Evolutionary conservation across 1,140 invertebrate species (phyloP).

Genomic region (Holotrichia oblita): DNA sequence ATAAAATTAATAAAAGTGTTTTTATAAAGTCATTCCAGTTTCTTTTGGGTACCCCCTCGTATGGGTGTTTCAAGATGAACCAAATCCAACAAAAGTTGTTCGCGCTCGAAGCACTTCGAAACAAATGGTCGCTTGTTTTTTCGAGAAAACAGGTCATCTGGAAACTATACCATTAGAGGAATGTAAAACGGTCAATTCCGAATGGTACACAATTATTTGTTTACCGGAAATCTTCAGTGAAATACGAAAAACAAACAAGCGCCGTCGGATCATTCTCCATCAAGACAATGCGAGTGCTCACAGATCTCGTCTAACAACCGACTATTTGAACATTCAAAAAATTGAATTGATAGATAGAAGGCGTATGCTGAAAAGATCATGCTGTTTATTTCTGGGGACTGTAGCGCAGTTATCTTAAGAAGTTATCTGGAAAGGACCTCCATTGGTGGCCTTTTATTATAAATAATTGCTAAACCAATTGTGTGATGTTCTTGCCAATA

Average conservation of each 20-base stretch:
- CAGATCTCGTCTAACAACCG: conserved; percentile 45
- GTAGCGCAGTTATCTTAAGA: too few species aligned
- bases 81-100: conserved; percentile 7
- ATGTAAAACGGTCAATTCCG: conserved; percentile 5
- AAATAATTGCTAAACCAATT: too few species aligned
- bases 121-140: conserved; percentile 2
- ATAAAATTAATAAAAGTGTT: too few species aligned
- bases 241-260: conserved; percentile 46
- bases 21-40: too few species aligned
- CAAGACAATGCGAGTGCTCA: conserved; percentile 40
- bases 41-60: too few species aligned
- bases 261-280: conserved; percentile 49
- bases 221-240: conserved; percentile 48
- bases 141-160: neutral
- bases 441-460: too few species aligned
- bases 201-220: conserved; percentile 48
- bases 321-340: conserved; percentile 53
- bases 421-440: too few species aligned
- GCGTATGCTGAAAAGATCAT: too few species aligned
- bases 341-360: conserved; percentile 50
- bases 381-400: too few species aligned
- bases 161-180: neutral
- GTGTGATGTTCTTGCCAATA: too few species aligned
- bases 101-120: conserved; percentile 3
- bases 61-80: too few species aligned